Conservation (phyloP, 2,113 vertebrate genomes). For the Fulmarus glacialis region DNA sequence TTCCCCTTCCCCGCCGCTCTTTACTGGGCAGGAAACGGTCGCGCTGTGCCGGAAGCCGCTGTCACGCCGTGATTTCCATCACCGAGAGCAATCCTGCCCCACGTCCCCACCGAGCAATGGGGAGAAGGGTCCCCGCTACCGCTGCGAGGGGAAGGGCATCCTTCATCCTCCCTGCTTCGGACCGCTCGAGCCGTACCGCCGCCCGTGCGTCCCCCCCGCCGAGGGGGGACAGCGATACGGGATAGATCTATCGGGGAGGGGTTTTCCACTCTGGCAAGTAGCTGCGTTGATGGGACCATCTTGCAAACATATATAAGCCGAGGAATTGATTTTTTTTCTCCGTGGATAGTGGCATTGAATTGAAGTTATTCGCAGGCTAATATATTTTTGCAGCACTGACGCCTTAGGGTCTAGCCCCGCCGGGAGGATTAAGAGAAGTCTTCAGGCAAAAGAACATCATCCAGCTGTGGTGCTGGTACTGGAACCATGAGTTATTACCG, state of each 20-base stretch:
- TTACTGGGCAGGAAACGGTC: not conserved
- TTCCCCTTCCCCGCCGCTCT: fast-evolving
- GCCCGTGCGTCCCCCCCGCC: fast-evolving
- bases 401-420: fast-evolving
- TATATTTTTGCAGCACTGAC: not conserved
- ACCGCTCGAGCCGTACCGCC: fast-evolving
- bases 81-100: not conserved
- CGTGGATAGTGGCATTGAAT: not conserved
- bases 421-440: not conserved
- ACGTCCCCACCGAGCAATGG: fast-evolving
- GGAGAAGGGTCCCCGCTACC: not conserved
- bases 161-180: too few relatives aligned
- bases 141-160: not conserved
- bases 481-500: fast-evolving
- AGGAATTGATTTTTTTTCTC: not conserved
- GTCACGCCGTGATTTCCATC: not conserved
- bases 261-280: too few relatives aligned
- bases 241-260: fast-evolving
- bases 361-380: not conserved
- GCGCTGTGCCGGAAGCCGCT: fast-evolving
- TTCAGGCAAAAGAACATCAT: not conserved
- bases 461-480: not conserved
- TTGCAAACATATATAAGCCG: fast-evolving
- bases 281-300: not conserved
- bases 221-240: fast-evolving